Conservation (phyloP, 1,140 invertebrate species). For the Pissodes strobi region DNA sequence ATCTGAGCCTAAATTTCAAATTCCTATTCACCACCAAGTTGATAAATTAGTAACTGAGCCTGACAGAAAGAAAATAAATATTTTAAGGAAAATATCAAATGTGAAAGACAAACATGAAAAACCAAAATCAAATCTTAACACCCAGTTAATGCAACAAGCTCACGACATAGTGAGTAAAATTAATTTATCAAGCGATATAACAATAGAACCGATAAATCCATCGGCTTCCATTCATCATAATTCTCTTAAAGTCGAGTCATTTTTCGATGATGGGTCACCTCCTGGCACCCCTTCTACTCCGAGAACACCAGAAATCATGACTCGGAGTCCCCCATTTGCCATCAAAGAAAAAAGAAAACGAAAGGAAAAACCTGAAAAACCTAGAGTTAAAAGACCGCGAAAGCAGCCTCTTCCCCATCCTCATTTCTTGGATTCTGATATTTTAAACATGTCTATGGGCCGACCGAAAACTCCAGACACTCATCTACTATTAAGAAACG, state of each 20-base stretch:
- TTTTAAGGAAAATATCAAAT: slow-evolving; percentile 84
- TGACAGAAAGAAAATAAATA: slow-evolving; percentile 81
- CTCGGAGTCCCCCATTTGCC: slow-evolving; percentile 55
- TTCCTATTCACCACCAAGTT: slow-evolving; percentile 50
- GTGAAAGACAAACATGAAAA: slow-evolving; percentile 65
- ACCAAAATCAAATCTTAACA: slow-evolving; percentile 6
- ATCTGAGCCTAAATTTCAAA: slow-evolving; percentile 29
- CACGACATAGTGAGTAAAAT: slow-evolving; percentile 44
- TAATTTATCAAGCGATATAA: slow-evolving; percentile 55
- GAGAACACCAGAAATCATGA: slow-evolving; percentile 63
- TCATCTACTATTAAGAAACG: slow-evolving; percentile 43
- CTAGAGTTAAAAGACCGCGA: slow-evolving; percentile 47
- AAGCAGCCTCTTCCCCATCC: slow-evolving; percentile 17
- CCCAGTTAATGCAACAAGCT: slow-evolving; percentile 24
- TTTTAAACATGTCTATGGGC: slow-evolving; percentile 53
- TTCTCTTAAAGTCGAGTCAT: slow-evolving; percentile 42
- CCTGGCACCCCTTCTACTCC: slow-evolving; percentile 62
- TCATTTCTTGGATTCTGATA: slow-evolving; percentile 35
- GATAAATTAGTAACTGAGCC: slow-evolving; percentile 77
- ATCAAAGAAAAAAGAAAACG: slow-evolving; percentile 68
- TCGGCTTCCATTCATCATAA: slow-evolving; percentile 6
- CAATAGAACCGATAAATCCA: slow-evolving; percentile 50
- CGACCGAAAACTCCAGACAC: slow-evolving; percentile 70
- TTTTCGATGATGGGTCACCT: slow-evolving; percentile 63
- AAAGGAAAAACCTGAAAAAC: slow-evolving; percentile 60